These are phyloP conservation scores for Indri indri DNA, from an alignment of 2,113 vertebrate species.

Conservation along the genomic window DNA sequence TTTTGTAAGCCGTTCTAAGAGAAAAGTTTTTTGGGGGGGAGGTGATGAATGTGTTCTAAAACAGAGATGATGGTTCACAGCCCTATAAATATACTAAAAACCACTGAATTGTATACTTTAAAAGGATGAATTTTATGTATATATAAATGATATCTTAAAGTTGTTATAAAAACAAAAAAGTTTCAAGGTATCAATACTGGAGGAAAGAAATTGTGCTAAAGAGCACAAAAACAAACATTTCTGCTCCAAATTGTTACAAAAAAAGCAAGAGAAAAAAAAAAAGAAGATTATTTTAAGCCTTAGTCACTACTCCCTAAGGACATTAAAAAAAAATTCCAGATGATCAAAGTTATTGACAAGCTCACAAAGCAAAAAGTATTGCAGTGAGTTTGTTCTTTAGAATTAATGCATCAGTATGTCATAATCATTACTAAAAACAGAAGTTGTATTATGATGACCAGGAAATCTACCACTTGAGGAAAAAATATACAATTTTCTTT, in stretches of 20 bases:
- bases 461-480: not conserved
- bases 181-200: not conserved
- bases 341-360: conserved; percentile 23
- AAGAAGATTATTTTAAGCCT: not conserved
- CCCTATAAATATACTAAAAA: not conserved
- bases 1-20: not conserved
- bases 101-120: not conserved
- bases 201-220: not conserved
- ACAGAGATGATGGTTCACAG: not conserved
- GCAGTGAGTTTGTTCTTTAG: not conserved
- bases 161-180: not conserved
- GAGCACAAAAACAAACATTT: not conserved
- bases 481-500: conserved; percentile 3
- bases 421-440: conserved; percentile 5
- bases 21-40: not conserved
- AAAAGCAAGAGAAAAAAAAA: not conserved
- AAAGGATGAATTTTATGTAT: not conserved
- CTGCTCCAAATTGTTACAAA: not conserved
- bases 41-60: not conserved
- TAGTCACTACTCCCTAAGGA: conserved; percentile 39
- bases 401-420: not conserved
- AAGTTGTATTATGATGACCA: not conserved
- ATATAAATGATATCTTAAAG: not conserved
- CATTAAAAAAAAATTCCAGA: not conserved
- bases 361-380: conserved; percentile 32